A percentile compares a stretch with the other conserved stretches of the same genome.
Conservation (phyloP, 2,797 vertebrate species). For the Ctenochaetus hawaiiensis region DNA sequence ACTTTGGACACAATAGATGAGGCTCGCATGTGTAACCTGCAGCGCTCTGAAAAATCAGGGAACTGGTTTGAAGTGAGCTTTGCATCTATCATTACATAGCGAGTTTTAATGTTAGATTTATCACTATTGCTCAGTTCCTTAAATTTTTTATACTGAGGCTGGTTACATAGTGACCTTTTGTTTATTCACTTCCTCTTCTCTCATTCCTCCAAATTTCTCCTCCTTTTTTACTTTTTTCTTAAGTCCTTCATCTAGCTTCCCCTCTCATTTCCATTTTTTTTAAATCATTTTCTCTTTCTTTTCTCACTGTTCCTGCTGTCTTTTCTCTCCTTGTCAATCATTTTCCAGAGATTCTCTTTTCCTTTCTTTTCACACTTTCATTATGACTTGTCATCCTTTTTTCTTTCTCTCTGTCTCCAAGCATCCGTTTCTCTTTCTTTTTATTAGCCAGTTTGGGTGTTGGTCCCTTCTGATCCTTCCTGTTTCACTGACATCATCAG, state of each 20-base stretch:
- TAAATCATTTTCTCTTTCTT: not conserved
- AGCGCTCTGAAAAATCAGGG: constrained; percentile 1
- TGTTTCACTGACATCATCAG: constrained; percentile 64
- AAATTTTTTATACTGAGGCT: not conserved
- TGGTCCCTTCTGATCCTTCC: constrained; percentile 60
- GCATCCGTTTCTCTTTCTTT: constrained; percentile 27
- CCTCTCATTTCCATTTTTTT: not conserved
- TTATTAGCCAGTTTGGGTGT: constrained; percentile 49
- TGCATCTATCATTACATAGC: not conserved
- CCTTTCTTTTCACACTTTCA: constrained; percentile 14
- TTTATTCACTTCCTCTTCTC: constrained; percentile 14
- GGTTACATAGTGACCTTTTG: constrained; percentile 7
- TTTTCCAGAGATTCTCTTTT: constrained; percentile 1
- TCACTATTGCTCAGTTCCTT: not conserved
- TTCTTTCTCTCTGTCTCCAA: constrained; percentile 4
- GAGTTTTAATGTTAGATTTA: constrained; percentile 3
- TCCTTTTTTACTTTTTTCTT: not conserved
- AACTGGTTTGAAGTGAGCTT: constrained; percentile 33
- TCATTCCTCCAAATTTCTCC: not conserved
- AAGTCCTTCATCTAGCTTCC: not conserved
- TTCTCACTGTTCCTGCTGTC: not conserved
- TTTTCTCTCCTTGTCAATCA: constrained; percentile 5
- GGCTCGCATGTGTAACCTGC: constrained; percentile 21
- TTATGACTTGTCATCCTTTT: constrained; percentile 28
- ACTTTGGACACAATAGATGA: constrained; percentile 55